These are phyloP conservation scores for Drosophila cognata DNA, from an alignment of 2,888 invertebrate genomes.

Conservation along the genomic window DNA sequence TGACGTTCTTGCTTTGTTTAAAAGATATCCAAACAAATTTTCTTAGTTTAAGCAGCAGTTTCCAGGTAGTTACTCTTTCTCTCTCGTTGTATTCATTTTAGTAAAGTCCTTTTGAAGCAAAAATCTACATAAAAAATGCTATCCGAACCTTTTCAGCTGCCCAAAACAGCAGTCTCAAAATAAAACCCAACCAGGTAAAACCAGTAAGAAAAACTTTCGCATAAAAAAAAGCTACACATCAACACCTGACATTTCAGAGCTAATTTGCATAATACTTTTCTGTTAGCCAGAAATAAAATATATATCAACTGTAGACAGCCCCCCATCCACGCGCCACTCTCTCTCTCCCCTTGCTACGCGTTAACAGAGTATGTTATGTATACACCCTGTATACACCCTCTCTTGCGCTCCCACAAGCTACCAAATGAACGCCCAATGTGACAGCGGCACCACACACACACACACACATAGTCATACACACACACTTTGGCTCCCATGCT, in stretches of 20 bases:
- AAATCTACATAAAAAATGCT: slow-evolving; percentile 7
- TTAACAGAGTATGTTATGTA: slow-evolving; percentile 33
- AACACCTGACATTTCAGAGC: slow-evolving; percentile 63
- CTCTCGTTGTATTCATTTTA: background rate
- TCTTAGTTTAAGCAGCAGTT: background rate
- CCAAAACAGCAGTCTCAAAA: slow-evolving; percentile 17
- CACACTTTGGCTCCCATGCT: slow-evolving; percentile 71
- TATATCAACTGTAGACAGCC: slow-evolving; percentile 28
- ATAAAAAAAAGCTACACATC: slow-evolving; percentile 42
- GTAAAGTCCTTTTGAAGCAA: background rate
- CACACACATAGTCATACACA: slow-evolving; percentile 2
- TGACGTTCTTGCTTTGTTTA: background rate
- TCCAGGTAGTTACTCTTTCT: background rate
- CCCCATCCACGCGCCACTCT: background rate
- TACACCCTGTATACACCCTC: background rate
- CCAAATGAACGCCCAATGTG: slow-evolving; percentile 54
- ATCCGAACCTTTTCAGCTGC: slow-evolving; percentile 1
- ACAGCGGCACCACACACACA: slow-evolving; percentile 49
- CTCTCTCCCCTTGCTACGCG: background rate
- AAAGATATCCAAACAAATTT: background rate
- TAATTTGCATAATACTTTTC: slow-evolving; percentile 64
- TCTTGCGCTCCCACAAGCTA: slow-evolving; percentile 38
- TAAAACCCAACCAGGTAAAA: slow-evolving; percentile 13
- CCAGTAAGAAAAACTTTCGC: slow-evolving; percentile 21
- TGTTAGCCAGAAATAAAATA: slow-evolving; percentile 47